Conservation (phyloP, 23 tunicate genomes). For the Corella eumyota region DNA sequence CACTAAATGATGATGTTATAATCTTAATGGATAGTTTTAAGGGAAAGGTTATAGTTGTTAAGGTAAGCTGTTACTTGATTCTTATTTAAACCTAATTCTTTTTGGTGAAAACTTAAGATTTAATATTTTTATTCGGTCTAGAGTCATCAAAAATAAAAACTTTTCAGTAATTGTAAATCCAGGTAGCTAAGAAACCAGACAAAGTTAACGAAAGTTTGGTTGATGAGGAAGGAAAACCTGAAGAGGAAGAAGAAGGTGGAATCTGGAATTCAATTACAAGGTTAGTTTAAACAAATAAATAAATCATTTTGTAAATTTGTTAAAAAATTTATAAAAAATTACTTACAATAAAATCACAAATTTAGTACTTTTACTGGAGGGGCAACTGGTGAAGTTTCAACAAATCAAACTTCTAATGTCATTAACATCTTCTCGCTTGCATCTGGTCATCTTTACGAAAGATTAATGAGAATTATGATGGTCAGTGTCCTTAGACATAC, state of each 20-base stretch:
- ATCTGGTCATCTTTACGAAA: conserved; percentile 97
- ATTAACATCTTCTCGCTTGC: conserved; percentile 97
- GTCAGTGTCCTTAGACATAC: conserved; percentile 78
- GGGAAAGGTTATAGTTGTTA: conserved; percentile 63
- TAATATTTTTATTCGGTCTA: not conserved
- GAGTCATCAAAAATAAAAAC: not conserved
- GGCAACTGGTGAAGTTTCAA: conserved; percentile 1
- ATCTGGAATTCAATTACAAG: conserved; percentile 81
- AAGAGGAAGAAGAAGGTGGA: conserved; percentile 48
- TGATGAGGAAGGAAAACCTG: conserved; percentile 29
- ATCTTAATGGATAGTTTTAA: conserved; percentile 88
- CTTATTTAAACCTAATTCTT: no score
- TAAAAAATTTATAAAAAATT: not conserved
- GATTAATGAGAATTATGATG: conserved; percentile 99
- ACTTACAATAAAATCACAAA: no score
- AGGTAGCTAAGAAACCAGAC: conserved; percentile 84
- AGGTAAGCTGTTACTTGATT: no score
- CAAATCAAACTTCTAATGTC: conserved; percentile 31
- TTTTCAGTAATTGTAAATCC: not conserved
- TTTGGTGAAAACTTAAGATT: no score
- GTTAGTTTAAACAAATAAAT: conserved; percentile 6
- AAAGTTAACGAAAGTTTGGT: conserved; percentile 52
- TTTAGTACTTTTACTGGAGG: conserved; percentile 86
- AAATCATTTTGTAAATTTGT: not conserved
- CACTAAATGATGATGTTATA: conserved; percentile 32